These are phyloP conservation scores for Solea solea DNA, from an alignment of 2,113 vertebrate species.

Conservation along the genomic window DNA sequence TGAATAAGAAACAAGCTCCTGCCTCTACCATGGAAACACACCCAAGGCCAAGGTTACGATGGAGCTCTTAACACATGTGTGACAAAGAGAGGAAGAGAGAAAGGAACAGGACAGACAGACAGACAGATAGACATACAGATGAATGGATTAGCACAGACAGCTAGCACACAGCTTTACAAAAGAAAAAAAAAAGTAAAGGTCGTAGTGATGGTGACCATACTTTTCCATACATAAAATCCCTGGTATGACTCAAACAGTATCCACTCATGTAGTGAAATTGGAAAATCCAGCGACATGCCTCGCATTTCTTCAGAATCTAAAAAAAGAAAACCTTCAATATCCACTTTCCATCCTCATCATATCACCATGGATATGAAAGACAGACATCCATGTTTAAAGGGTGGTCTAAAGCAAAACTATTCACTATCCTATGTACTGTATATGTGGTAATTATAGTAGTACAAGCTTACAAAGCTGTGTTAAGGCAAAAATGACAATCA, in stretches of 20 bases:
- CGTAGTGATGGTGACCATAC: slow-evolving; percentile 25
- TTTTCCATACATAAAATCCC: slow-evolving; percentile 6
- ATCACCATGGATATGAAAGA: slow-evolving; percentile 1
- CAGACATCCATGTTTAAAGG: not conserved
- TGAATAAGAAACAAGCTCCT: slow-evolving; percentile 58
- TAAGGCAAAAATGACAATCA: not conserved
- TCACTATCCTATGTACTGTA: too few species aligned
- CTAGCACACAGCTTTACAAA: slow-evolving; percentile 48
- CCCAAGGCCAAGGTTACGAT: slow-evolving; percentile 66
- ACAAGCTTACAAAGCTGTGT: not conserved
- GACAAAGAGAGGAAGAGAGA: not conserved
- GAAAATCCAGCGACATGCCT: slow-evolving; percentile 1
- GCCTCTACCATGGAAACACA: slow-evolving; percentile 28
- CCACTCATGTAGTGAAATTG: not conserved
- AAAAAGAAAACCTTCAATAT: not conserved
- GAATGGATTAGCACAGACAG: not conserved
- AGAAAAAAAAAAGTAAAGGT: slow-evolving; percentile 19
- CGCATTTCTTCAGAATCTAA: not conserved
- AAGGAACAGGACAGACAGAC: not conserved
- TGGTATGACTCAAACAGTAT: not conserved
- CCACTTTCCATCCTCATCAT: not conserved
- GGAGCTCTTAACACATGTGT: slow-evolving; percentile 16
- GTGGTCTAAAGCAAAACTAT: not conserved
- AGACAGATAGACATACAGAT: slow-evolving; percentile 10
- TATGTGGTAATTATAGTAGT: too few species aligned